Conservation (phyloP, 2,797 vertebrate species). For the Pseudomugil gertrudae region DNA sequence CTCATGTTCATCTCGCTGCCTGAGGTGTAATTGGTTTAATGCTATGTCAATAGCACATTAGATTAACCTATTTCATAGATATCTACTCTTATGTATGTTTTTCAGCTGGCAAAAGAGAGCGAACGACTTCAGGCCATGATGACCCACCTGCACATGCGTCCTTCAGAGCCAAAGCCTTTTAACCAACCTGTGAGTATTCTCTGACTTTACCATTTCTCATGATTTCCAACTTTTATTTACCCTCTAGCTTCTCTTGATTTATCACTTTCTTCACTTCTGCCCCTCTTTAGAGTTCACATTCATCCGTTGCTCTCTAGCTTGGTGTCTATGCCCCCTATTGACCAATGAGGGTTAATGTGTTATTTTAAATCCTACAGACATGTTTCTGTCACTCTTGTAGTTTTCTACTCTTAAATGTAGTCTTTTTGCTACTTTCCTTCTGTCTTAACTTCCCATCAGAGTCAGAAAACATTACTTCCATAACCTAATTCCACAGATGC, state of each 20-base stretch:
- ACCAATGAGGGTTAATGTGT: conserved; percentile 56
- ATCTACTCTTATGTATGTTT: conserved; percentile 46
- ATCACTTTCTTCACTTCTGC: conserved; percentile 13
- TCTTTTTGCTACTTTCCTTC: conserved; percentile 4
- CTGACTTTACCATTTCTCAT: conserved; percentile 2
- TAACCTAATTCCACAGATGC: conserved; percentile 12
- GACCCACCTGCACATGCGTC: conserved; percentile 98
- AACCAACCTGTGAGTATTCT: conserved; percentile 90
- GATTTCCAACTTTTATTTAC: conserved; percentile 12
- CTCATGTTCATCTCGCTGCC: conserved; percentile 48
- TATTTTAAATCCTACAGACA: conserved; percentile 19
- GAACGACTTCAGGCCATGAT: conserved; percentile 99
- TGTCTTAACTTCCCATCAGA: conserved; percentile 5
- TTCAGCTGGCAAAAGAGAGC: conserved; percentile 95
- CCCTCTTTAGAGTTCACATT: conserved; percentile 3
- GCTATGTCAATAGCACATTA: conserved; percentile 55
- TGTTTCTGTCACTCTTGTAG: conserved; percentile 18
- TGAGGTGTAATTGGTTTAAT: conserved; percentile 62
- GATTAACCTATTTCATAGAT: conserved; percentile 38
- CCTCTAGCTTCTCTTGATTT: conserved; percentile 5
- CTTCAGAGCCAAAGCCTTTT: conserved; percentile 98
- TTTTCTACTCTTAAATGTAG: background rate
- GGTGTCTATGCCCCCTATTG: conserved; percentile 75
- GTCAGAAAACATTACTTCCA: background rate
- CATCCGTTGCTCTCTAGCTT: conserved; percentile 45